phyloP scores from a whole-genome alignment of 2,113 vertebrate genomes.

The Boleophthalmus pectinirostris region DNA sequence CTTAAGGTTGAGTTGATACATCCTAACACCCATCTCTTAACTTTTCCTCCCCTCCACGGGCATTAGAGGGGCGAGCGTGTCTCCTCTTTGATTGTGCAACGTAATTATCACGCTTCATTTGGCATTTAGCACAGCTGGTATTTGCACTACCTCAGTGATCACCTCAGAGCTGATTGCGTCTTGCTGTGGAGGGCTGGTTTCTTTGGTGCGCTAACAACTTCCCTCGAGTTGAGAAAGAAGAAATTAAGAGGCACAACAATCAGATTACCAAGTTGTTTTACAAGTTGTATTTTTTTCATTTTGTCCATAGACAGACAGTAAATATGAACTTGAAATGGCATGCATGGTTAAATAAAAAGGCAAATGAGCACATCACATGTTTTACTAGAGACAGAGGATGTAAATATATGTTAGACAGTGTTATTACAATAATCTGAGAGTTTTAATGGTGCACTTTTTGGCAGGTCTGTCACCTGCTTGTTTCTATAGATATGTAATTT shows the following conservation, averaged over 20 bases:
- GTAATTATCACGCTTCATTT: constrained; percentile 60
- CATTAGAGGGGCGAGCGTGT: constrained; percentile 34
- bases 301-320: constrained; percentile 33
- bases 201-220: constrained; percentile 29
- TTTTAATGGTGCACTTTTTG: too few relatives aligned
- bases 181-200: constrained; percentile 21
- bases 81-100: constrained; percentile 58
- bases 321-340: constrained; percentile 52
- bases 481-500: too few relatives aligned
- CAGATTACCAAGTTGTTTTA: constrained; percentile 4
- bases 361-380: constrained; percentile 32
- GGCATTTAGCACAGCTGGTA: constrained; percentile 70
- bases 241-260: constrained; percentile 13
- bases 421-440: constrained; percentile 44
- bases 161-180: constrained; percentile 45
- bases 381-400: constrained; percentile 46
- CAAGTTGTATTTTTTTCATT: constrained; percentile 2
- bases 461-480: too few relatives aligned
- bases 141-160: constrained; percentile 34
- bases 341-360: constrained; percentile 51
- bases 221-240: constrained; percentile 21
- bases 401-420: constrained; percentile 33
- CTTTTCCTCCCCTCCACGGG: constrained; percentile 32
- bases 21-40: constrained; percentile 47
- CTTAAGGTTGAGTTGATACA: constrained; percentile 56